Percentiles rank a stretch among this genome's conserved stretches.
Conservation (phyloP, 2,113 vertebrate genomes). For the Leptobrachium ailaonicum region DNA sequence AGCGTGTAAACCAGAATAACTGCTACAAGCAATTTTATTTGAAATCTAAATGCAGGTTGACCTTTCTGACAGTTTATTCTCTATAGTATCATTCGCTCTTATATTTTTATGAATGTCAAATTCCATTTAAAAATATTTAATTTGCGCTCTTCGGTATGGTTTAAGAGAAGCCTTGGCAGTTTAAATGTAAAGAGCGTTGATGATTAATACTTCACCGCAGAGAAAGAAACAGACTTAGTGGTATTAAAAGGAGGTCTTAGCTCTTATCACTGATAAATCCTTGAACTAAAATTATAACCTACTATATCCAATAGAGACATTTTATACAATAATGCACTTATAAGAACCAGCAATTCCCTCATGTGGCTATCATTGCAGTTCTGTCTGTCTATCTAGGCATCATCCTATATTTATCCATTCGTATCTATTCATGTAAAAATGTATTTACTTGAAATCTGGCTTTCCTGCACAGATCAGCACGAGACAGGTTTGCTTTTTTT, state of each 20-base stretch:
- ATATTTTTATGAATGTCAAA: slow-evolving; percentile 16
- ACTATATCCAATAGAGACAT: not conserved
- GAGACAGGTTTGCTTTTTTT: no score
- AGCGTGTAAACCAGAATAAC: slow-evolving; percentile 6
- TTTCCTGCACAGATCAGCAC: no score
- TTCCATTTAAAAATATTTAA: not conserved
- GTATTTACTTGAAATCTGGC: no score
- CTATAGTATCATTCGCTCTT: not conserved
- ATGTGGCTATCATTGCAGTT: no score
- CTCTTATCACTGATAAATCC: no score
- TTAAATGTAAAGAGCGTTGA: slow-evolving; percentile 59
- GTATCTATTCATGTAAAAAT: no score
- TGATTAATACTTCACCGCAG: slow-evolving; percentile 55
- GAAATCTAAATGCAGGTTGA: not conserved
- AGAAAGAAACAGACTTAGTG: slow-evolving; percentile 53
- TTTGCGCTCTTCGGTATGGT: not conserved
- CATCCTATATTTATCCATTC: no score
- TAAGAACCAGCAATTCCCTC: no score
- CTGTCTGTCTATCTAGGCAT: no score
- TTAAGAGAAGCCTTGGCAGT: slow-evolving; percentile 55
- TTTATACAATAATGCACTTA: no score
- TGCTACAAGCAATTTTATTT: not conserved
- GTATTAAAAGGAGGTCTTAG: slow-evolving; percentile 55
- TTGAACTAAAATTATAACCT: not conserved
- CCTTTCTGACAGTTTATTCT: slow-evolving; percentile 1